Conservation (phyloP, 2,888 invertebrate species). For the Idaea biselata region DNA sequence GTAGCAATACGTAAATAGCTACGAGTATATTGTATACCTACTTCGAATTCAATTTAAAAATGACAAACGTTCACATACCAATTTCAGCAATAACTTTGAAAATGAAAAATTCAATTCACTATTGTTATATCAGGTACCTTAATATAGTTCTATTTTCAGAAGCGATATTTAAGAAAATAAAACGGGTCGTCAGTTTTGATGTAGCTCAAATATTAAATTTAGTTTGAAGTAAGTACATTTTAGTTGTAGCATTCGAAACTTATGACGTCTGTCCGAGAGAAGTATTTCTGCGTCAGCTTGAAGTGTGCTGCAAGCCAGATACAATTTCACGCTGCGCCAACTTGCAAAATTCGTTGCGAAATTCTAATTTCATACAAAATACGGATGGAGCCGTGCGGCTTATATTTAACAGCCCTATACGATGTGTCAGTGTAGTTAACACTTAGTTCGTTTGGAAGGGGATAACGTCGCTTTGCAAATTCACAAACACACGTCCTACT, state of each 20-base stretch:
- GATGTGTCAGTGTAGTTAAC: conserved; percentile 37
- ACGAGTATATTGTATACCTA: not conserved
- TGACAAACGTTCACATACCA: not conserved
- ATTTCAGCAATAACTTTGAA: not conserved
- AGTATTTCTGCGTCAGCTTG: conserved; percentile 69
- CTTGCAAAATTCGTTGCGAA: conserved; percentile 70
- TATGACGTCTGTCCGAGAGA: conserved; percentile 69
- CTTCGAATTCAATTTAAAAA: not conserved
- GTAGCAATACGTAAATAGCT: conserved; percentile 8
- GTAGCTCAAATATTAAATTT: conserved; percentile 27
- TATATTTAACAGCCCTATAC: conserved; percentile 41
- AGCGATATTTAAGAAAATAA: conserved; percentile 16
- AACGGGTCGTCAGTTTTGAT: conserved; percentile 12
- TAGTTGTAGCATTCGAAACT: conserved; percentile 50
- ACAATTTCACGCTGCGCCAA: conserved; percentile 78
- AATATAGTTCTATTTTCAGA: not conserved
- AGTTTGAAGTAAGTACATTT: conserved; percentile 25
- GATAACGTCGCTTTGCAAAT: not conserved
- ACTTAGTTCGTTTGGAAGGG: conserved; percentile 12
- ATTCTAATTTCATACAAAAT: conserved; percentile 71
- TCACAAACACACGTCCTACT: not conserved
- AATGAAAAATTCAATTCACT: not conserved
- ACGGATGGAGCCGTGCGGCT: conserved; percentile 42
- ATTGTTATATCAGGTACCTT: not conserved
- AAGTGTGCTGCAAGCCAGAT: conserved; percentile 65